These are phyloP conservation scores for Acrobasis suavella DNA, from an alignment of 2,888 invertebrate genomes.

Conservation along the genomic window DNA sequence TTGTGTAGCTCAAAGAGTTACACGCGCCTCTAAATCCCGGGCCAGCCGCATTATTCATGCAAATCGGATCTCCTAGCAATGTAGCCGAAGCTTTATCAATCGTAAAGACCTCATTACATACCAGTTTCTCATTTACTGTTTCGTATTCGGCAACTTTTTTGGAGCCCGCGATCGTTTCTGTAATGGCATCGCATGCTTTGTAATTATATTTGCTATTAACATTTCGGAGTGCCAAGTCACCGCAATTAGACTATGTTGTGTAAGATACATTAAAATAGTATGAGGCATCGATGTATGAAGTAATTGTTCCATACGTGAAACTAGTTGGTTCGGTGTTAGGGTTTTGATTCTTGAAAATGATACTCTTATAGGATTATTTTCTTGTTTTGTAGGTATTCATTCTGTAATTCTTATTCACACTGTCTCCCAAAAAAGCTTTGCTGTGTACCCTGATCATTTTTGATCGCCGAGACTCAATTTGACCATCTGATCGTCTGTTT, in stretches of 20 bases:
- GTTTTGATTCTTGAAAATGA: neutral
- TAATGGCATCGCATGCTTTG: neutral
- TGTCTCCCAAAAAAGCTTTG: no score
- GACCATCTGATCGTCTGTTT: no score
- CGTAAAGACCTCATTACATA: slow-evolving; percentile 17
- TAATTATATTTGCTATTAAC: slow-evolving; percentile 20
- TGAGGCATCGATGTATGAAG: neutral
- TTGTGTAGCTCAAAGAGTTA: no score
- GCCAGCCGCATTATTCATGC: neutral
- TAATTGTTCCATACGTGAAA: neutral
- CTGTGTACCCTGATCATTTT: no score
- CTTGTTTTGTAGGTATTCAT: no score
- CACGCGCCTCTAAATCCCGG: no score
- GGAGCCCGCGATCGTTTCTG: neutral
- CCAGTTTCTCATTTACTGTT: slow-evolving; percentile 5
- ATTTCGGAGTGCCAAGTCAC: slow-evolving; percentile 16
- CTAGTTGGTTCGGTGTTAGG: neutral
- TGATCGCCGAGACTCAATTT: no score
- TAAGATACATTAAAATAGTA: slow-evolving; percentile 12
- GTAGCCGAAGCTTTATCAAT: neutral
- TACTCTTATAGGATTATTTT: neutral
- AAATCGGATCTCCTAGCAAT: neutral
- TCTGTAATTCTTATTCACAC: no score
- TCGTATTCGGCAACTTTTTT: slow-evolving; percentile 13
- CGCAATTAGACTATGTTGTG: slow-evolving; percentile 17